Conservation (phyloP, 2,888 invertebrate species). For the Caradrina kadenii region DNA sequence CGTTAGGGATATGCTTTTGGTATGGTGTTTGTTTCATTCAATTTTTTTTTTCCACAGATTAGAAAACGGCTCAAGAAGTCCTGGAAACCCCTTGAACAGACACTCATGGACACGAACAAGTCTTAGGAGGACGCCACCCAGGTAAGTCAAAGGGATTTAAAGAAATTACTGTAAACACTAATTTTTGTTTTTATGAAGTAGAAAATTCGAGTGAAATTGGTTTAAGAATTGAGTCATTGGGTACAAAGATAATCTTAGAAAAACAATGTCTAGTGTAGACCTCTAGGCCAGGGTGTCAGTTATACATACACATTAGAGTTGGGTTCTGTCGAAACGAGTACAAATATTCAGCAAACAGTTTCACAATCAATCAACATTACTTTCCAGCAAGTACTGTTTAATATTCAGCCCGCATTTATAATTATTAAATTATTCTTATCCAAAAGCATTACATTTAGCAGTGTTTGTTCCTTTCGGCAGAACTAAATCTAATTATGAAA, state of each 20-base stretch:
- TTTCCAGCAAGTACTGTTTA: too few relatives aligned
- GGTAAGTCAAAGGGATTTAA: conserved; percentile 86
- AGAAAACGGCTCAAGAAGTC: conserved; percentile 91
- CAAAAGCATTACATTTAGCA: too few relatives aligned
- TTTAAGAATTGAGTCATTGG: conserved; percentile 21
- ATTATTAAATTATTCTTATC: too few relatives aligned
- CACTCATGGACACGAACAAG: conserved; percentile 97
- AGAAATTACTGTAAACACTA: conserved; percentile 8
- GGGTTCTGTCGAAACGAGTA: too few relatives aligned
- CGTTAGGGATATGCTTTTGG: too few relatives aligned
- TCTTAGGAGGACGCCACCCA: conserved; percentile 94
- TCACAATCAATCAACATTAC: too few relatives aligned
- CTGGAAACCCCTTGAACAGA: conserved; percentile 92
- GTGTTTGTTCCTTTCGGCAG: too few relatives aligned
- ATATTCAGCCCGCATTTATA: too few relatives aligned
- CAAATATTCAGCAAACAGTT: too few relatives aligned
- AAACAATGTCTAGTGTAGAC: not conserved
- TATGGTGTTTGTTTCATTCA: not conserved
- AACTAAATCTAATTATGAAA: too few relatives aligned
- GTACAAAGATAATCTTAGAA: not conserved
- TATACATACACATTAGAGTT: too few relatives aligned
- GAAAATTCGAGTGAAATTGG: not conserved
- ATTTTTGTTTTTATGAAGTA: conserved; percentile 12
- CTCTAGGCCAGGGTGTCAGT: not conserved
- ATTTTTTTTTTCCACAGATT: conserved; percentile 72